Percentiles rank a stretch among this genome's conserved stretches.
Evolutionary conservation across 2,888 invertebrate species (phyloP).

Genomic region (Allolobophora icterica): DNA sequence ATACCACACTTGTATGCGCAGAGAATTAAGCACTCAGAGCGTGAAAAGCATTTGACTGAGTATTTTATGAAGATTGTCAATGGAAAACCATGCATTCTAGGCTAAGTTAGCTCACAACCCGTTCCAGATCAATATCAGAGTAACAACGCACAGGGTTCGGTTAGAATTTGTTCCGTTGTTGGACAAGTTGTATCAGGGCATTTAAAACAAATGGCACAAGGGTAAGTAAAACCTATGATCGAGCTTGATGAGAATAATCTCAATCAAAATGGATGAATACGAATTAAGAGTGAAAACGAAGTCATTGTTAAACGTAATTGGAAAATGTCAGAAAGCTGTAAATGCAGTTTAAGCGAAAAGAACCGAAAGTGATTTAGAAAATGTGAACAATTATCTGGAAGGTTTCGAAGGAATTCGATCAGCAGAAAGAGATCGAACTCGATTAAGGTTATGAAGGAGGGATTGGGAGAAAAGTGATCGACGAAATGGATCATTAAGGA

Average conservation of each 20-base stretch:
- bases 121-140: not conserved
- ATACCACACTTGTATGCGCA: not conserved
- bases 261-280: not conserved
- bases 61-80: no score
- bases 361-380: not conserved
- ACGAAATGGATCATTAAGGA: slow-evolving; percentile 1
- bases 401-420: not conserved
- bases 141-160: not conserved
- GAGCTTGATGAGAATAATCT: not conserved
- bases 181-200: not conserved
- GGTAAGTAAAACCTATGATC: not conserved
- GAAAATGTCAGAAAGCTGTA: not conserved
- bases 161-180: not conserved
- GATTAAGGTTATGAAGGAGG: not conserved
- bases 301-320: not conserved
- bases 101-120: not conserved
- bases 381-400: not conserved
- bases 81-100: no score
- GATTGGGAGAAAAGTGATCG: not conserved
- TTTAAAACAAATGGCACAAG: not conserved
- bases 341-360: not conserved
- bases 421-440: not conserved
- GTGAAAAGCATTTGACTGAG: not conserved
- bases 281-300: not conserved
- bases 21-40: not conserved